Base-by-base conservation (phyloP, 2,888 invertebrate species). In the Drosophila macrospina region DNA sequence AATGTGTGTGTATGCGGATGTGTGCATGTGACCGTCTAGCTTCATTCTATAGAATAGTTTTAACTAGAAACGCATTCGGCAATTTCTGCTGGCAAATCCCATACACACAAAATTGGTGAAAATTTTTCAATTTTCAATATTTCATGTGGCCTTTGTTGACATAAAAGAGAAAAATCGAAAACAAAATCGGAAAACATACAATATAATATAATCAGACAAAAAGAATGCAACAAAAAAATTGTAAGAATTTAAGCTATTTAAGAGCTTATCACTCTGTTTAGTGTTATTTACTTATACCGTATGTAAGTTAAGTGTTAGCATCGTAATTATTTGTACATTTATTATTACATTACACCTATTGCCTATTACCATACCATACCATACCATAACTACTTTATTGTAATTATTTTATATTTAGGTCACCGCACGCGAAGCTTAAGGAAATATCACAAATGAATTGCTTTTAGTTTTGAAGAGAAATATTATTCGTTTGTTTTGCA, bases 101-200 rank as follows among this genome's bases (percentile, higher is more conserved):
- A 59, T 48, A 70, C 70, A 63, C 70, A 75, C 70, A 42, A 70
- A 63, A 60, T 77, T 84, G 64, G 67, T 61, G 70, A 66, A 82
- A 88, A 82, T 73, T 85, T 73, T 75, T 69, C 57, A 57, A 80
- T 76, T 88, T 86, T 86, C 83, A 68, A 80, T 72, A 76, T 84
- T 86, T 86, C 81, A 80, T 81, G 89, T 88, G 85, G 85, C 85
- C 85, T 86, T 75, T 78, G 89, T 86, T 88, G 63, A 74, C 39
- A 62, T 69, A 59, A 42, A 51, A 60, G 47, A 60, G n/a, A 15
- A 51, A 55, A 41, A 48, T 11, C 6, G 2, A 51, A 15, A 65
- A 42, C 39, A 13, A 36, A 28, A 50, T 32, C 32, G 10, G 36
- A 42, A 61, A 37, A 20, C 34, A 37, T 48, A 42, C 57, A 37